Evolutionary conservation across 2,888 invertebrate species (phyloP), one percentile per base, ranked within the genome.

Genomic region (Volucella zonaria): DNA sequence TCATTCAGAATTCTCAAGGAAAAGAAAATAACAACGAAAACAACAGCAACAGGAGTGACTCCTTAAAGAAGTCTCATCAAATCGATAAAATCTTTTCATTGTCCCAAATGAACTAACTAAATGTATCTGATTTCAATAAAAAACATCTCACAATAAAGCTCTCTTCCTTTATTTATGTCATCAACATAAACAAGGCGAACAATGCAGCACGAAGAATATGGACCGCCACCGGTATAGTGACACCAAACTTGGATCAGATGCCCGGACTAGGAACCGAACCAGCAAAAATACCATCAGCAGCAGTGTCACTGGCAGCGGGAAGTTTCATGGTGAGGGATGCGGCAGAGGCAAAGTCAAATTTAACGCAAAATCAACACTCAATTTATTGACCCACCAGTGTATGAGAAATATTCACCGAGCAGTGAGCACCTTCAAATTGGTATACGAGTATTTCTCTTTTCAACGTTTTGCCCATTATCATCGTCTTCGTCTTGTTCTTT

Each of bases 111-210:
- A 73, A 79, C 73, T 79, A 67, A 79, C 73, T 73, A 54, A 79
- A 73, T 73, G 66, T 79, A 79, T 79, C 79, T 79, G 73, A 73
- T 79, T 66, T 79, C 79, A 73, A 71, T 78, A 71, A 71, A 73
- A 71, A 66, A 52, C 73, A 73, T 79, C 73, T 15, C 59, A 73
- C 73, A 67, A 73, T 67, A 73, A 73, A 67, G 52, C 52, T 70
- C 15, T 49, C 49, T 38, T 70, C 45, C 58, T 71, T 64, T 71
- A 78, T 71, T 71, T 78, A 62, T 78, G 78, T 70, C 78, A 78
- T 71, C 78, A 64, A 51, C 54, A 74, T 74, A 74, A 74, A 64
- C 64, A 77, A 47, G 15, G 23, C 54, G 71, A 71, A 78, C 77
- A 62, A 70, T 66, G 64, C 75, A 54, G 42, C 12, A 42, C 18